phyloP scores from a whole-genome alignment of 2,113 vertebrate species.

The Sprattus sprattus region DNA sequence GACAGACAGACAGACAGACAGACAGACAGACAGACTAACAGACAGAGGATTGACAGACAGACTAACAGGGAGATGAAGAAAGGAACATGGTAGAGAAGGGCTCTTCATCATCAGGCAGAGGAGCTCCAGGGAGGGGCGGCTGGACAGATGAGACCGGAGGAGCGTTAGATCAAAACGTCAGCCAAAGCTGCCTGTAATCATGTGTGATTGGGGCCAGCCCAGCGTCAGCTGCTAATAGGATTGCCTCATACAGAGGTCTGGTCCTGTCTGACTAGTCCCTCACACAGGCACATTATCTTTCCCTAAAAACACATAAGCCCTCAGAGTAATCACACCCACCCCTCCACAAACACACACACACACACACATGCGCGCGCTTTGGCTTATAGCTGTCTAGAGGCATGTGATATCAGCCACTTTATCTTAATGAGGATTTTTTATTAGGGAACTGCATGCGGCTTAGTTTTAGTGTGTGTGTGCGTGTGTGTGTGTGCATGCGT shows the following conservation, averaged over 20 bases:
- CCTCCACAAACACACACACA: neutral
- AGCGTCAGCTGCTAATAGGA: constrained; percentile 33
- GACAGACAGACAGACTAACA: neutral
- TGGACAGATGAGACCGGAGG: constrained; percentile 2
- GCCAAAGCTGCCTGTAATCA: constrained; percentile 25
- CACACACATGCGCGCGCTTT: neutral
- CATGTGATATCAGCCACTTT: constrained; percentile 24
- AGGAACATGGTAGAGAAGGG: neutral
- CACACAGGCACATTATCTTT: constrained; percentile 10
- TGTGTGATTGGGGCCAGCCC: constrained; percentile 17
- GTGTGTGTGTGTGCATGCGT: neutral
- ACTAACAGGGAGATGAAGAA: neutral
- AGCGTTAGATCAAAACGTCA: constrained; percentile 20
- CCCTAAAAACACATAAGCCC: constrained; percentile 10
- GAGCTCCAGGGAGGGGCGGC: neutral
- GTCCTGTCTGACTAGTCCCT: neutral
- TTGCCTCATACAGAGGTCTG: constrained; percentile 20
- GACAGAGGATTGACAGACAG: neutral
- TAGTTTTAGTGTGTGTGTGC: neutral
- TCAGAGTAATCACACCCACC: neutral
- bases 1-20: neutral
- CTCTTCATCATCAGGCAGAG: neutral
- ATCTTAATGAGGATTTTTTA: constrained; percentile 29
- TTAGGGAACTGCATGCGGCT: neutral
- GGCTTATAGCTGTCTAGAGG: neutral